Base-by-base conservation (phyloP, 2,797 vertebrate species). In the Pseudomugil gertrudae region DNA sequence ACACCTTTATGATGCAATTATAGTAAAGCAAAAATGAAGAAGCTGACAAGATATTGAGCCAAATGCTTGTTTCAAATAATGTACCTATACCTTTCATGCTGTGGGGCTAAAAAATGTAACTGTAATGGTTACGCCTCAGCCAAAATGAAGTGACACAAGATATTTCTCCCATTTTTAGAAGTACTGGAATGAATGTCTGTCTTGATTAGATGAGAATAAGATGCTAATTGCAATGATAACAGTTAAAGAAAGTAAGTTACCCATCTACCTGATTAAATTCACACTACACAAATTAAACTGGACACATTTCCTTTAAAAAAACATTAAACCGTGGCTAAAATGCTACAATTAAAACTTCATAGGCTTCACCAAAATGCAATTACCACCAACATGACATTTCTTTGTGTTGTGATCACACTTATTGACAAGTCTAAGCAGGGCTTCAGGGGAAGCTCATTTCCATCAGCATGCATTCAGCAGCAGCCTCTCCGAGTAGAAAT, bases 401-500 rank as follows among this genome's bases (percentile, higher is more conserved):
- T 54, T 21, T 9, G 13, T 35, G 56, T 6, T 5, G 35, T 0
- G 9, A 83, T 76, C 35, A 9, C 15, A 29, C n/a, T 48, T 36
- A 71, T 35, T 63, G 57, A 50, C 60, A 17, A 36, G n/a, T 50
- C 27, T 47, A 68, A 57, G 2, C 40, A 48, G 2, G 60, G 52
- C 47, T 57, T 51, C 33, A 40, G 36, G 2, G 0, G 30, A 52
- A 52, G 24, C 32, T 52, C 47, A 21, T 72, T 69, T 55, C 50
- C 62, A 56, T 61, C 65, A 64, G 57, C 21, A 1, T 17, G 55
- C 35, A 9, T 32, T 24, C 35, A 53, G 33, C 35, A 32, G 45
- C 65, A 36, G 62, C 71, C 55, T 27, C 50, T 15, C 14, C 19
- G 27, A 57, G 1, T 21, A 27, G 57, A 72, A 78, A 78, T 10